These are phyloP conservation scores for Ormyrus labotus DNA, from an alignment of 2,888 invertebrate genomes.

Conservation along the genomic window DNA sequence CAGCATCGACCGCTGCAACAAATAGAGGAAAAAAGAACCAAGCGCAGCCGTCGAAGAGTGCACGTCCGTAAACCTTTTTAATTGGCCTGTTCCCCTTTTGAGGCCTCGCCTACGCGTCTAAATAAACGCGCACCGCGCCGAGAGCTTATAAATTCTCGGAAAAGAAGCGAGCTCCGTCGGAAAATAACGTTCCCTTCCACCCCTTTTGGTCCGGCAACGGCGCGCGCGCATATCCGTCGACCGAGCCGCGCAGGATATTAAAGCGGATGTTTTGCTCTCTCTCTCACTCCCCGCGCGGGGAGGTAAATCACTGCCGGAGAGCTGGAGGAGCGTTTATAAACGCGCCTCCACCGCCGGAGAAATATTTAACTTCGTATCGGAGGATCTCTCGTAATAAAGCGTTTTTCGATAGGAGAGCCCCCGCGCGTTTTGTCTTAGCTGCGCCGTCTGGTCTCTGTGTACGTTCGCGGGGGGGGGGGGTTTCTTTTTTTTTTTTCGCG, in stretches of 20 bases:
- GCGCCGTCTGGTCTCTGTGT: background rate
- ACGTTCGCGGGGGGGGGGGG: too few relatives aligned
- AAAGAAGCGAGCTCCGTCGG: conserved; percentile 19
- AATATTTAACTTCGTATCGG: conserved; percentile 29
- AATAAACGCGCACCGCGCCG: background rate
- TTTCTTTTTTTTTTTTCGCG: too few relatives aligned
- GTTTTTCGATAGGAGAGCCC: conserved; percentile 39
- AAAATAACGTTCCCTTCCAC: conserved; percentile 37
- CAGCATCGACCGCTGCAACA: too few relatives aligned
- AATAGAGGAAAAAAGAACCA: too few relatives aligned
- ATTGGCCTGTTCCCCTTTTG: conserved; percentile 27
- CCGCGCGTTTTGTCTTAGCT: conserved; percentile 6
- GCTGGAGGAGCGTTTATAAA: conserved; percentile 10
- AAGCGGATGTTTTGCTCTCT: conserved; percentile 48
- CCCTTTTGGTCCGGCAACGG: conserved; percentile 18
- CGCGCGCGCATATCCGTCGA: conserved; percentile 31
- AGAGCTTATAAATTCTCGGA: conserved; percentile 9
- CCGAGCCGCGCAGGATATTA: conserved; percentile 49
- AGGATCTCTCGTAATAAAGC: conserved; percentile 41
- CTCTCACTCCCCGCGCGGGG: background rate
- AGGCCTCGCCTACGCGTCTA: background rate
- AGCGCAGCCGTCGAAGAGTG: background rate
- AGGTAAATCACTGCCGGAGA: conserved; percentile 41
- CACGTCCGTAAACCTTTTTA: conserved; percentile 28
- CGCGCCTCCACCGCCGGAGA: background rate